These are phyloP conservation scores for Bembecia ichneumoniformis DNA, from an alignment of 2,888 invertebrate species.

Conservation along the genomic window DNA sequence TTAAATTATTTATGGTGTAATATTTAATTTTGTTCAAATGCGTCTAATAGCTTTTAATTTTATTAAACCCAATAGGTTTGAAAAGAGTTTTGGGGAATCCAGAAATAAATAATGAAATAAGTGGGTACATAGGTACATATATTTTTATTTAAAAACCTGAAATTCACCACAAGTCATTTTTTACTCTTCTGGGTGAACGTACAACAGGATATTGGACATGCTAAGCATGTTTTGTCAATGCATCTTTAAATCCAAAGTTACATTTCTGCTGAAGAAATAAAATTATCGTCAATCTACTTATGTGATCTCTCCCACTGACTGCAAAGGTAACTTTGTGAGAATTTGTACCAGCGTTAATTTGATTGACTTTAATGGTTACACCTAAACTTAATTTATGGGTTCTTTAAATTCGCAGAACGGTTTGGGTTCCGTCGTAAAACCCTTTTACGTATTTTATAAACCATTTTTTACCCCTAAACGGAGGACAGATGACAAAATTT, in stretches of 20 bases:
- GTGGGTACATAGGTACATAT: no score
- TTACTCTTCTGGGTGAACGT: no score
- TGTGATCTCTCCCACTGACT: constrained; percentile 8
- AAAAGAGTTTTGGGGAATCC: no score
- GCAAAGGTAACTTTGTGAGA: constrained; percentile 11
- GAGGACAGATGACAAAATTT: constrained; percentile 25
- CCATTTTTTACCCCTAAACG: constrained; percentile 19
- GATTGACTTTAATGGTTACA: constrained; percentile 52
- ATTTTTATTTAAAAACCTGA: no score
- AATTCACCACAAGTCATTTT: no score
- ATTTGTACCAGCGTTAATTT: constrained; percentile 21
- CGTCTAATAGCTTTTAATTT: no score
- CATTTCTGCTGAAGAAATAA: not conserved
- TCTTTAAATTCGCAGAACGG: constrained; percentile 55
- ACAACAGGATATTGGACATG: no score
- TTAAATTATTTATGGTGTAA: no score
- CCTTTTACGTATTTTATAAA: constrained; percentile 37
- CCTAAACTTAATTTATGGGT: constrained; percentile 50
- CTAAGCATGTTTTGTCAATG: not conserved
- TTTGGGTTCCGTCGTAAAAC: constrained; percentile 37
- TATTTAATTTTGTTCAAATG: no score
- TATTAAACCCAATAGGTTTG: no score
- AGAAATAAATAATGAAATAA: no score
- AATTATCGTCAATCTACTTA: not conserved
- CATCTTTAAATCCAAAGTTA: not conserved